Conservation (phyloP, 1,140 invertebrate genomes). For the Vollenhovia emeryi region DNA sequence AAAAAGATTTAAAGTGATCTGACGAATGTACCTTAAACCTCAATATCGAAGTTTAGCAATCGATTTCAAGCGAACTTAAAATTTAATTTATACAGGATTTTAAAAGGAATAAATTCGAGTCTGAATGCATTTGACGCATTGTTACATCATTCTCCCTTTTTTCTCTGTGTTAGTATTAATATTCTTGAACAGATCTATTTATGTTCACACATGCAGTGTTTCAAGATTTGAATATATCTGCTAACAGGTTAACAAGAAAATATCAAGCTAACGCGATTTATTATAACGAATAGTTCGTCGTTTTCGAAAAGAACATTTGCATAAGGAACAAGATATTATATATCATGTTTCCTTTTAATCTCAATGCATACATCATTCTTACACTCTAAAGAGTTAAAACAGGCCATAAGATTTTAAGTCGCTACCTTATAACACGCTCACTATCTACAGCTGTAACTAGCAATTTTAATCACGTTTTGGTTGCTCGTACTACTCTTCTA, state of each 20-base stretch:
- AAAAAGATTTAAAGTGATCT: not conserved
- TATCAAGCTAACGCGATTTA: too few species aligned
- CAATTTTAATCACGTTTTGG: constrained; percentile 18
- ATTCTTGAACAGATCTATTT: not conserved
- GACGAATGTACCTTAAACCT: not conserved
- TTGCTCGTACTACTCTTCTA: not conserved
- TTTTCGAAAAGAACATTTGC: not conserved
- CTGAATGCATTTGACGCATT: not conserved
- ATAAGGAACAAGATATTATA: not conserved
- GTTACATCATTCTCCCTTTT: not conserved
- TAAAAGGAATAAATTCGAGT: not conserved
- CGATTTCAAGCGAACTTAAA: not conserved
- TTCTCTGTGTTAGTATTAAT: not conserved
- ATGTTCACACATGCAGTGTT: not conserved
- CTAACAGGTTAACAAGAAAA: not conserved
- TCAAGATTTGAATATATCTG: not conserved
- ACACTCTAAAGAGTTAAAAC: not conserved
- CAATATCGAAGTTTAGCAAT: not conserved
- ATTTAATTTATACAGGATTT: constrained; percentile 12
- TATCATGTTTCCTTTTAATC: not conserved
- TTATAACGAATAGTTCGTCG: not conserved
- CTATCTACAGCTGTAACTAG: not conserved
- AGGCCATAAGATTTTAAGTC: not conserved
- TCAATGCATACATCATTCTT: not conserved
- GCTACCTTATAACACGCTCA: not conserved